Evolutionary conservation across 2,888 invertebrate species (phyloP).

Genomic region (Mythimna lalbum): DNA sequence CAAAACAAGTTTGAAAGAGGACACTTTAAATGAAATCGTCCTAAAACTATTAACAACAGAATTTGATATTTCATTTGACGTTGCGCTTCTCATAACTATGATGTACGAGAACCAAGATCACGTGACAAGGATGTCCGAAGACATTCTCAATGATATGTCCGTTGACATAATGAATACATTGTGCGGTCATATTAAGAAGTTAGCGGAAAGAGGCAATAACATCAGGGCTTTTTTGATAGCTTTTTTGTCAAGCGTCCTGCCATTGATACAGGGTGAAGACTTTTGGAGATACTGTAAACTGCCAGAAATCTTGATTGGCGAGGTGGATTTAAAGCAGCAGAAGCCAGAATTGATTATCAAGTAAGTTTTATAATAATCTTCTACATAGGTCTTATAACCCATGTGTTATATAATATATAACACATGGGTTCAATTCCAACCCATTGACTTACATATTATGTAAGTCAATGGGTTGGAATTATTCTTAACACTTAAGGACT

Average conservation of each 20-base stretch:
- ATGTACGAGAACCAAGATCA: conserved; percentile 92
- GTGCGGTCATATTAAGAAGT: conserved; percentile 85
- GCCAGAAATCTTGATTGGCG: conserved; percentile 90
- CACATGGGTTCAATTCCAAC: too few relatives aligned
- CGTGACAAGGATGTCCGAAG: conserved; percentile 86
- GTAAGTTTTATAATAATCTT: conserved; percentile 79
- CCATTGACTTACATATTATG: too few relatives aligned
- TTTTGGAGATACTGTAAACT: conserved; percentile 87
- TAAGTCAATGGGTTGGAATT: too few relatives aligned
- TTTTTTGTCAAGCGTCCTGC: conserved; percentile 89
- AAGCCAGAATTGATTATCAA: conserved; percentile 90
- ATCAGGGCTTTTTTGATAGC: conserved; percentile 90
- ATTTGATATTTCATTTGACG: conserved; percentile 89
- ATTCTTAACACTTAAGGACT: too few relatives aligned
- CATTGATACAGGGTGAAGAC: conserved; percentile 87
- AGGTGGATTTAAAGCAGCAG: conserved; percentile 90
- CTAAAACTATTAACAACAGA: conserved; percentile 81
- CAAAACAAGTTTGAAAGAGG: conserved; percentile 92
- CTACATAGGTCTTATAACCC: too few relatives aligned
- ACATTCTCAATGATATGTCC: conserved; percentile 87
- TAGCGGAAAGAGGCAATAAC: conserved; percentile 90
- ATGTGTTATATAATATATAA: too few relatives aligned
- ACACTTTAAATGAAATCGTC: conserved; percentile 92
- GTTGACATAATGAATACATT: conserved; percentile 78
- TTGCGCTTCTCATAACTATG: conserved; percentile 92